These are phyloP conservation scores for Salarias fasciatus DNA, from an alignment of 2,797 vertebrate species.

Conservation along the genomic window DNA sequence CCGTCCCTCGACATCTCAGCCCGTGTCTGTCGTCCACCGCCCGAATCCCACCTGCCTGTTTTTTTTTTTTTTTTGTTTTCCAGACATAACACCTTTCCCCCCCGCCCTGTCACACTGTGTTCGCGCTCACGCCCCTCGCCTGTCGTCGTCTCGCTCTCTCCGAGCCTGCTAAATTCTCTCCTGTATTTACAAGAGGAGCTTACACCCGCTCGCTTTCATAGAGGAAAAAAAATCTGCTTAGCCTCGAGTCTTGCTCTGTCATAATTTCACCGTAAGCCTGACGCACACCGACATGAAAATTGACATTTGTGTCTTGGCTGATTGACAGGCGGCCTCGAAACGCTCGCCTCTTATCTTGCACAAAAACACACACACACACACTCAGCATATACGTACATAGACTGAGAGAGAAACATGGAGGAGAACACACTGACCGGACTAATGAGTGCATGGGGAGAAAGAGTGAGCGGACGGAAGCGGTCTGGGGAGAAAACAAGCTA, in stretches of 20 bases:
- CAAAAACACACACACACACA: background rate
- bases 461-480: background rate
- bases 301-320: conserved; percentile 58
- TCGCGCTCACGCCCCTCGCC: conserved; percentile 20
- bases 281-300: conserved; percentile 40
- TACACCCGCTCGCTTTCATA: conserved; percentile 4
- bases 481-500: background rate
- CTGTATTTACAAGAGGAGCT: conserved; percentile 19
- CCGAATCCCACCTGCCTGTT: conserved; percentile 27
- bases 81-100: background rate
- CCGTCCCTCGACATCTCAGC: conserved; percentile 37
- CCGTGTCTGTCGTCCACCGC: conserved; percentile 29
- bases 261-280: conserved; percentile 37
- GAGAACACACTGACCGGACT: conserved; percentile 13
- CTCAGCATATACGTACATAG: background rate
- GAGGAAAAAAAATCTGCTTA: conserved; percentile 9
- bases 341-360: conserved; percentile 35
- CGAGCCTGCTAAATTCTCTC: conserved; percentile 25
- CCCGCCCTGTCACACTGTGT: background rate
- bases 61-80: conserved; percentile 1
- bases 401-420: background rate
- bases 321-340: conserved; percentile 48
- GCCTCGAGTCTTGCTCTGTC: conserved; percentile 47
- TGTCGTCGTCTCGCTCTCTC: conserved; percentile 8
- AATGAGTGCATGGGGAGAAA: conserved; percentile 22